Conservation (phyloP, 2,797 vertebrate genomes). For the Synaphobranchus kaupii region DNA sequence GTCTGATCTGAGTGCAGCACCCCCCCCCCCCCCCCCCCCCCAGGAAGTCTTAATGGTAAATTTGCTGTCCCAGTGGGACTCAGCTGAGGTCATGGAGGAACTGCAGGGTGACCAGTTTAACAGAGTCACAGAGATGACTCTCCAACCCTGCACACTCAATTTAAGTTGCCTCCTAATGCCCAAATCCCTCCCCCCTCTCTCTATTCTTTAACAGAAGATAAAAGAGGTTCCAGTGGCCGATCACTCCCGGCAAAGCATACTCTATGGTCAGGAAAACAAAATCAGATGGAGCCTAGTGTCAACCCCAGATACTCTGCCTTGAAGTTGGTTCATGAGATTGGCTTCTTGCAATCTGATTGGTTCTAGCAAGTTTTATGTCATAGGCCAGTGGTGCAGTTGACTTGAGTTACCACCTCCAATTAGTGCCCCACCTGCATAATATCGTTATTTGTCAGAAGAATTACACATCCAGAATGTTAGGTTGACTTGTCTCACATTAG, state of each 20-base stretch:
- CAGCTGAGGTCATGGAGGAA: slow-evolving; percentile 30
- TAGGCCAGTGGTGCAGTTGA: neutral
- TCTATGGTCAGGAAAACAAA: neutral
- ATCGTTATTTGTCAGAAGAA: neutral
- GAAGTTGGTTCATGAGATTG: neutral
- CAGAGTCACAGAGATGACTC: slow-evolving; percentile 26
- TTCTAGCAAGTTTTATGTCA: neutral
- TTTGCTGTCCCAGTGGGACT: slow-evolving; percentile 62
- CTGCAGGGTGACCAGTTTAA: slow-evolving; percentile 29
- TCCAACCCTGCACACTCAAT: slow-evolving; percentile 25
- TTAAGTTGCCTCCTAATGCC: slow-evolving; percentile 21
- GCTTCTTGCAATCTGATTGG: neutral
- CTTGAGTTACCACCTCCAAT: neutral
- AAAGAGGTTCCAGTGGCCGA: neutral
- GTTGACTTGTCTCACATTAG: too few relatives aligned
- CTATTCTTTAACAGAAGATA: neutral
- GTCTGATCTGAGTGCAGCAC: slow-evolving; percentile 70
- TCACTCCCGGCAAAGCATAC: neutral
- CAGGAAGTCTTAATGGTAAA: slow-evolving; percentile 72
- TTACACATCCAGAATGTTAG: too few relatives aligned
- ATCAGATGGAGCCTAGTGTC: neutral
- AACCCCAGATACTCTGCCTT: neutral
- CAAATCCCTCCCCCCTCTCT: slow-evolving; percentile 19
- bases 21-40: slow-evolving; percentile 70
- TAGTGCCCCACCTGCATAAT: neutral